Percentiles rank a stretch among this genome's conserved stretches.
These are phyloP conservation scores for Chrysolina oricalcia DNA, from an alignment of 2,888 invertebrate genomes.

Conservation along the genomic window DNA sequence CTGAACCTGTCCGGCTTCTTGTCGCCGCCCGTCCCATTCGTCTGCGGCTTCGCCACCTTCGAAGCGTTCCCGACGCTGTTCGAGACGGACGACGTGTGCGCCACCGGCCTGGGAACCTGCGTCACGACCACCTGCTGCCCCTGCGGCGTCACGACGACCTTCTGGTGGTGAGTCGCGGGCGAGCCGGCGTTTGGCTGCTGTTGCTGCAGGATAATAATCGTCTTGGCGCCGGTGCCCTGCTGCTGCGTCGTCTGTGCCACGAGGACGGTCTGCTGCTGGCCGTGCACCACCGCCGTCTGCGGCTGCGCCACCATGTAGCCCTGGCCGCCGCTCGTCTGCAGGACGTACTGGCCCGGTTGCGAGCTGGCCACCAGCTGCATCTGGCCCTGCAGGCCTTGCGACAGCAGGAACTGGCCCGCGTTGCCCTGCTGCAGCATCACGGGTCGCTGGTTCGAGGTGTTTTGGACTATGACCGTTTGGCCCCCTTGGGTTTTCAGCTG, in stretches of 20 bases:
- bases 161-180: slow-evolving; percentile 70
- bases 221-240: slow-evolving; percentile 78
- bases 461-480: slow-evolving; percentile 70
- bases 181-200: slow-evolving; percentile 72
- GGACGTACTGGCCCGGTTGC: slow-evolving; percentile 73
- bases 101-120: slow-evolving; percentile 74
- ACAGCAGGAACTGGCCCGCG: slow-evolving; percentile 67
- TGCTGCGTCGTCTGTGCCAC: slow-evolving; percentile 81
- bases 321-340: slow-evolving; percentile 67
- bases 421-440: slow-evolving; percentile 67
- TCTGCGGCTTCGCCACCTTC: slow-evolving; percentile 44
- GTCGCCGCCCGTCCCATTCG: slow-evolving; percentile 52
- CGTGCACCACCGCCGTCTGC: slow-evolving; percentile 76
- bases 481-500: slow-evolving; percentile 67
- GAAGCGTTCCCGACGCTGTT: slow-evolving; percentile 66
- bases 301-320: slow-evolving; percentile 80
- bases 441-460: slow-evolving; percentile 64
- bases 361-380: slow-evolving; percentile 72
- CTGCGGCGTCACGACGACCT: slow-evolving; percentile 78
- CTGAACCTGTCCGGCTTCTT: slow-evolving; percentile 65
- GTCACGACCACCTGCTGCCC: slow-evolving; percentile 80
- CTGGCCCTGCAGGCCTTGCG: slow-evolving; percentile 68
- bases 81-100: slow-evolving; percentile 73
- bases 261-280: slow-evolving; percentile 78
- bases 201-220: slow-evolving; percentile 79